Percentiles rank a stretch among this genome's conserved stretches.
These are phyloP conservation scores for Fukomys damarensis DNA, from an alignment of 2,113 vertebrate species.

Conservation along the genomic window DNA sequence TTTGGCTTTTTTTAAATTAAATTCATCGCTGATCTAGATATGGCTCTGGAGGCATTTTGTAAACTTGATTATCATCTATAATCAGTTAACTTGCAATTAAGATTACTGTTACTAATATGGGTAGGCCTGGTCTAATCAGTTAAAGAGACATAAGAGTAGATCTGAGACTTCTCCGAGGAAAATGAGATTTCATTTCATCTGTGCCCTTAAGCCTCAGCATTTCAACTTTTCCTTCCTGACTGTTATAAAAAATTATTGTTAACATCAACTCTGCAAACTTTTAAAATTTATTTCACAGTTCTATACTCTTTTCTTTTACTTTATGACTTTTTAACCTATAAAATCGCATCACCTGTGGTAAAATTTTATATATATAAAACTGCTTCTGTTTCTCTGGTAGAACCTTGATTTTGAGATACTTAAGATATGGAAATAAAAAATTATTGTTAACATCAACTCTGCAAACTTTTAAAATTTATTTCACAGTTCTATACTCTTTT, in stretches of 20 bases:
- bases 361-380: no score
- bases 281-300: no score
- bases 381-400: no score
- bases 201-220: background rate
- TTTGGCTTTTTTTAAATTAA: conserved; percentile 5
- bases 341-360: no score
- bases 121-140: background rate
- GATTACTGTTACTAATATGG: background rate
- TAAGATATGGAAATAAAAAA: no score
- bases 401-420: no score
- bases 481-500: no score
- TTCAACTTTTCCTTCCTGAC: background rate
- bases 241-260: background rate
- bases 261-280: no score
- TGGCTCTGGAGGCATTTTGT: background rate
- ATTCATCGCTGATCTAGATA: background rate
- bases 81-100: background rate
- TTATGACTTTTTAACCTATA: no score
- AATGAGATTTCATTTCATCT: background rate
- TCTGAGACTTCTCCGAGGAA: background rate
- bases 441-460: no score
- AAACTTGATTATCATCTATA: background rate
- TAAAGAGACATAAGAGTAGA: background rate
- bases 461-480: no score
- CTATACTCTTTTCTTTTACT: no score